Conservation (phyloP, 2,797 vertebrate genomes). For the Tapirus indicus region DNA sequence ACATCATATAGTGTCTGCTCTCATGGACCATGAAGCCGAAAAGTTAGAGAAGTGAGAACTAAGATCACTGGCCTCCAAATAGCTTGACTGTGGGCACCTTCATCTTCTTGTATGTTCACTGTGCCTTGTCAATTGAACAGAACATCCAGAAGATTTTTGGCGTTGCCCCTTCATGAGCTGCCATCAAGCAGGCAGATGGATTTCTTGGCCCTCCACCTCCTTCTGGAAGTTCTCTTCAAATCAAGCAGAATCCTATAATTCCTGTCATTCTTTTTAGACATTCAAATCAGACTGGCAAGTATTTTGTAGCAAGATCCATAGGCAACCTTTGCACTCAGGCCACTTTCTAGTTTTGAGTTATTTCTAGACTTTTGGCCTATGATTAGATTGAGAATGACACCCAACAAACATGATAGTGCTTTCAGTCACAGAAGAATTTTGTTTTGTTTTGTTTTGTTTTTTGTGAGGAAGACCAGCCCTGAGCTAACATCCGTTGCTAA, state of each 20-base stretch:
- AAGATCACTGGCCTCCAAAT: accelerated
- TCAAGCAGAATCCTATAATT: not conserved
- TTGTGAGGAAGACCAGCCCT: too few species aligned
- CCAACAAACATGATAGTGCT: not conserved
- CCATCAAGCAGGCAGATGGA: slow-evolving; percentile 96
- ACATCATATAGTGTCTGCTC: too few species aligned
- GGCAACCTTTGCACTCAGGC: not conserved
- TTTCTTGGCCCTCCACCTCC: slow-evolving; percentile 96
- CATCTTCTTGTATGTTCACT: too few species aligned
- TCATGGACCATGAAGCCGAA: not conserved
- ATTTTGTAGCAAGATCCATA: slow-evolving; percentile 8
- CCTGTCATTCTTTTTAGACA: slow-evolving; percentile 36
- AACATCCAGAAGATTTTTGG: slow-evolving; percentile 98
- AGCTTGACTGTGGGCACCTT: accelerated
- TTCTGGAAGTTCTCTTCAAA: slow-evolving; percentile 94
- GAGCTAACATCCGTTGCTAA: too few species aligned
- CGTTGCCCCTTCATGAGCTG: slow-evolving; percentile 95
- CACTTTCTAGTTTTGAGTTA: slow-evolving; percentile 18
- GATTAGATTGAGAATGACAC: not conserved
- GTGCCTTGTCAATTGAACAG: slow-evolving; percentile 79
- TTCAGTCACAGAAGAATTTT: not conserved
- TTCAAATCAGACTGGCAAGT: slow-evolving; percentile 52
- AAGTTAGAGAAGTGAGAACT: not conserved
- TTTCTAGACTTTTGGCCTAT: not conserved
- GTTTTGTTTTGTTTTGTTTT: too few species aligned